Conservation (phyloP, 1,140 invertebrate genomes). For the Drosophila bifasciata region DNA sequence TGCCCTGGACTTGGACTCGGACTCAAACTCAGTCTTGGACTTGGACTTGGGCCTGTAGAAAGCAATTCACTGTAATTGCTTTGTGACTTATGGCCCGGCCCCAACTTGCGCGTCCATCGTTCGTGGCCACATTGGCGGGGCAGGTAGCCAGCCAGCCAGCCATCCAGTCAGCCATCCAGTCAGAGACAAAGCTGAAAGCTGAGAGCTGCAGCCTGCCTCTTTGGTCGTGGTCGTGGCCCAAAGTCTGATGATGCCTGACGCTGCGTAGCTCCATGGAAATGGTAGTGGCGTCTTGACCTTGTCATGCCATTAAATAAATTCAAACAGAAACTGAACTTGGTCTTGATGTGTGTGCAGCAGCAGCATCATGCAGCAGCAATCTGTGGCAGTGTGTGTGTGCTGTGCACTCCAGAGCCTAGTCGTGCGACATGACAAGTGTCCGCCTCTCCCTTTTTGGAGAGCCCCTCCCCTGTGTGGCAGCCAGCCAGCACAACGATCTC, state of each 20-base stretch:
- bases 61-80: constrained; percentile 83
- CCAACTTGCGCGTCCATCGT: constrained; percentile 64
- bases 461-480: constrained; percentile 6
- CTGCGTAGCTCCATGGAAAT: constrained; percentile 48
- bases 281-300: constrained; percentile 78
- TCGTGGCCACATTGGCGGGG: constrained; percentile 45
- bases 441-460: constrained; percentile 43
- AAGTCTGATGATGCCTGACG: too few species aligned
- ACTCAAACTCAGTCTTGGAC: background rate
- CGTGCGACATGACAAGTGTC: constrained; percentile 73
- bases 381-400: constrained; percentile 4
- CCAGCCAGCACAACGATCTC: too few species aligned
- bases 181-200: constrained; percentile 10
- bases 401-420: constrained; percentile 13
- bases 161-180: constrained; percentile 33
- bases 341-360: constrained; percentile 17
- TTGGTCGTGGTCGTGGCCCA: constrained; percentile 2
- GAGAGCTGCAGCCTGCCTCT: background rate
- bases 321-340: constrained; percentile 77
- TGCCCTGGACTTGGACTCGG: constrained; percentile 9
- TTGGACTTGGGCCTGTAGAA: constrained; percentile 51
- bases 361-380: background rate
- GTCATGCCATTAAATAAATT: constrained; percentile 80
- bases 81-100: constrained; percentile 82
- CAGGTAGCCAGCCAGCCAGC: constrained; percentile 54